phyloP scores from a whole-genome alignment of 2,797 vertebrate species.

The Fistularia tabacaria region DNA sequence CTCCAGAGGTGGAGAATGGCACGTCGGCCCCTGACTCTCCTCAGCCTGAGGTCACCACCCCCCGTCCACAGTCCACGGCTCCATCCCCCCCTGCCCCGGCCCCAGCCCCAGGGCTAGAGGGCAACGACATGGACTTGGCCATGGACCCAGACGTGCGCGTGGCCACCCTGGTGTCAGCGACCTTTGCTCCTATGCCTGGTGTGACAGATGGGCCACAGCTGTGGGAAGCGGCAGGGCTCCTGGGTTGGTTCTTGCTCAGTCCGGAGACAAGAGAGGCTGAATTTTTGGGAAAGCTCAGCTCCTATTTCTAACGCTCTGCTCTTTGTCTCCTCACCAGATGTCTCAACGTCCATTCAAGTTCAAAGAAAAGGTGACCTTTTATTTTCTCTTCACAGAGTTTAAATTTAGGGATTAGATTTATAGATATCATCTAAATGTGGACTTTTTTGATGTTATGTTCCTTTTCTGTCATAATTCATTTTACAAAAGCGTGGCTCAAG shows the following conservation, averaged over 20 bases:
- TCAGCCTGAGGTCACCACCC: slow-evolving; percentile 23
- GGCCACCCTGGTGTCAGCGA: slow-evolving; percentile 67
- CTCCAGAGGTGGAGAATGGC: slow-evolving; percentile 30
- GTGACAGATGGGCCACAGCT: slow-evolving; percentile 63
- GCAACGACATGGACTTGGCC: slow-evolving; percentile 29
- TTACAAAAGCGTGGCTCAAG: no score
- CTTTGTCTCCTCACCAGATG: slow-evolving; percentile 65
- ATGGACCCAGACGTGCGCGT: slow-evolving; percentile 44
- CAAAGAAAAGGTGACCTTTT: slow-evolving; percentile 69
- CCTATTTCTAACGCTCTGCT: slow-evolving; percentile 1
- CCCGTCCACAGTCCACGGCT: slow-evolving; percentile 7
- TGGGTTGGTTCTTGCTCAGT: slow-evolving; percentile 54
- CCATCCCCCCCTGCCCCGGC: slow-evolving; percentile 33
- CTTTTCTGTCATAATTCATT: slow-evolving; percentile 8
- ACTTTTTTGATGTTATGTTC: not conserved
- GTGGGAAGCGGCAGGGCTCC: slow-evolving; percentile 72
- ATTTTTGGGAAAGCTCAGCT: no score
- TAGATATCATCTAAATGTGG: no score
- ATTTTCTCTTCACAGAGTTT: not conserved
- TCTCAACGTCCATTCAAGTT: slow-evolving; percentile 72
- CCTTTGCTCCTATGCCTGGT: slow-evolving; percentile 75
- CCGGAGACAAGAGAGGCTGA: no score
- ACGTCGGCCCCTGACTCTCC: slow-evolving; percentile 31
- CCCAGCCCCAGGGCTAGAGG: slow-evolving; percentile 10
- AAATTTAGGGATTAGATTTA: not conserved